Base-by-base conservation (phyloP, 2,113 vertebrate species). In the Gallinago jamesoni region DNA sequence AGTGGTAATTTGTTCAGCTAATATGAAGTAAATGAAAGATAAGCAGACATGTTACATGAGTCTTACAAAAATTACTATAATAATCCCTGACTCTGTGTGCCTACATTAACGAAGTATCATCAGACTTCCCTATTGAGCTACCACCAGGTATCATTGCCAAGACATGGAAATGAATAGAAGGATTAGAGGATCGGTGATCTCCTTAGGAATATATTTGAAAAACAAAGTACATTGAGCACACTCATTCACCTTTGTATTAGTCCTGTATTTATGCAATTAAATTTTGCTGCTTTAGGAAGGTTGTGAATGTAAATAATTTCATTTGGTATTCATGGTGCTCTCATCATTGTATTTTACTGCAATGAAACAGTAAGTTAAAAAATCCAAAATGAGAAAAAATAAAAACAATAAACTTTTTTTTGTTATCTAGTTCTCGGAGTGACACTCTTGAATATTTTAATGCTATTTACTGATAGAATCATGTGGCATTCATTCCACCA, bases 11-110 rank as follows among this genome's bases (percentile, higher is more conserved):
- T 90, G 59, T 86, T 93, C 87, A 74, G 64, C 73, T 96, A 95
- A 96, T 86, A 56, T 55, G 75, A 81, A 86, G 52, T 78, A 95
- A 96, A 94, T 90, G 70, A 94, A 92, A 96, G 87, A 95, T 78
- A 96, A 87, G 80, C 72, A 83, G 56, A 39, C 6, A 69, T 37
- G 14, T 86, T 95, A 77, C 69, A 62, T 12, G 57, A 76, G n/a
- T 76, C 57, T 79, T 63, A 59, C 47, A 89, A 91, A 89, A 94
- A 79, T 77, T 94, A 70, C 66, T 94, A 73, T 50, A 90, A 91
- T 66, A 94, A 94, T 89, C 48, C 64, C 80, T 67, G 76, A 68
- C 56, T 83, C 43, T 23, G 31, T 55, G 25, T 73, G 62, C 33
- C 47, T 79, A 93, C 41, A 85, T 69, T 53, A 94, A 48, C 4